phyloP scores from a whole-genome alignment of 2,888 invertebrate species.

The Hyppa rectilinea region DNA sequence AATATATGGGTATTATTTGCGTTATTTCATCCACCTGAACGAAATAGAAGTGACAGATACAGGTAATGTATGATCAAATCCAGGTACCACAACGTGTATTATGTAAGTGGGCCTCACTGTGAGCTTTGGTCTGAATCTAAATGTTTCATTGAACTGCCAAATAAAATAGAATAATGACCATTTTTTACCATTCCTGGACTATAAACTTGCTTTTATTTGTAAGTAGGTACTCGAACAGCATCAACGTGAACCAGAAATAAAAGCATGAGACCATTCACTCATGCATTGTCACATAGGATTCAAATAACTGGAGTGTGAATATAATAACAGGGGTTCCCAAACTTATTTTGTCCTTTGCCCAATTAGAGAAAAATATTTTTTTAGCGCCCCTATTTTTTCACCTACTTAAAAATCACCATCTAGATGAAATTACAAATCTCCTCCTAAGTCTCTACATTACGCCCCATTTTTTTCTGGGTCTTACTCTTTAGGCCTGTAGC shows the following conservation, averaged over 20 bases:
- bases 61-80: constrained; percentile 34
- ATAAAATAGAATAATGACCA: not conserved
- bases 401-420: too few relatives aligned
- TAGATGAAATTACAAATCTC: too few relatives aligned
- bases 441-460: too few relatives aligned
- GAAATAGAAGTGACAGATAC: constrained; percentile 24
- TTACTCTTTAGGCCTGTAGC: too few relatives aligned
- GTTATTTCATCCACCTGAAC: constrained; percentile 51
- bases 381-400: too few relatives aligned
- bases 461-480: too few relatives aligned
- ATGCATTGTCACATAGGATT: too few relatives aligned
- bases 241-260: not conserved
- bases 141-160: not conserved
- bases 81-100: constrained; percentile 8
- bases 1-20: constrained; percentile 47
- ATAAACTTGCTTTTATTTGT: not conserved
- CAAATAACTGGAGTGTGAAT: not conserved
- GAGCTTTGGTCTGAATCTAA: constrained; percentile 1
- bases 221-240: not conserved
- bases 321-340: too few relatives aligned
- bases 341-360: too few relatives aligned
- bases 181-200: not conserved
- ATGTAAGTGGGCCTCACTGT: not conserved
- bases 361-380: too few relatives aligned
- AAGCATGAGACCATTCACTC: not conserved